phyloP scores from a whole-genome alignment of 2,113 vertebrate species.

The Pterophyllum scalare region DNA sequence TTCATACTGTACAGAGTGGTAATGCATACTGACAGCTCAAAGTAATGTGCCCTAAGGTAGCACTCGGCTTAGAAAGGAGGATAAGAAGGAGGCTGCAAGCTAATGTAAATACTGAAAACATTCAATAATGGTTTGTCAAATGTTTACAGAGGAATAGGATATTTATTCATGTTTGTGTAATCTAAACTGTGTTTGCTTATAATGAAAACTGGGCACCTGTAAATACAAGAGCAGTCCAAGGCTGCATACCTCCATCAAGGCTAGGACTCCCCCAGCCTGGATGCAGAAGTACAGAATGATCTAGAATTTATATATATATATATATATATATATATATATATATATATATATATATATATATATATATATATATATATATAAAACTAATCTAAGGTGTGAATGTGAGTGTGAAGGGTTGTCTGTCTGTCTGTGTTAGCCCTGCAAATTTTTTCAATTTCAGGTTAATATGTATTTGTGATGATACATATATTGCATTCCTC shows the following conservation, averaged over 20 bases:
- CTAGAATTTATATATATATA: not conserved
- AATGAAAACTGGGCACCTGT: constrained; percentile 9
- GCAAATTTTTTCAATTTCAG: too few relatives aligned
- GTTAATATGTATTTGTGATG: not conserved
- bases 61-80: not conserved
- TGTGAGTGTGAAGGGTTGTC: too few relatives aligned
- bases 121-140: constrained; percentile 8
- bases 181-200: not conserved
- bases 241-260: not conserved
- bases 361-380: not conserved
- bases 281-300: not conserved
- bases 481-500: not conserved
- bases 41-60: constrained; percentile 12
- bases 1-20: not conserved
- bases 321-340: not conserved
- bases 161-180: constrained; percentile 23
- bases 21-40: constrained; percentile 18
- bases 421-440: too few relatives aligned
- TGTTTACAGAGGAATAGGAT: not conserved
- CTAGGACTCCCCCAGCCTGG: accelerated
- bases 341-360: not conserved
- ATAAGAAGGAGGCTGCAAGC: constrained; percentile 5
- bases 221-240: not conserved
- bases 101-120: constrained; percentile 28
- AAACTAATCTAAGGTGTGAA: too few relatives aligned